Percentiles rank a stretch among this genome's conserved stretches.
phyloP scores from a whole-genome alignment of 2,797 vertebrate species.

The Melopsittacus undulatus region DNA sequence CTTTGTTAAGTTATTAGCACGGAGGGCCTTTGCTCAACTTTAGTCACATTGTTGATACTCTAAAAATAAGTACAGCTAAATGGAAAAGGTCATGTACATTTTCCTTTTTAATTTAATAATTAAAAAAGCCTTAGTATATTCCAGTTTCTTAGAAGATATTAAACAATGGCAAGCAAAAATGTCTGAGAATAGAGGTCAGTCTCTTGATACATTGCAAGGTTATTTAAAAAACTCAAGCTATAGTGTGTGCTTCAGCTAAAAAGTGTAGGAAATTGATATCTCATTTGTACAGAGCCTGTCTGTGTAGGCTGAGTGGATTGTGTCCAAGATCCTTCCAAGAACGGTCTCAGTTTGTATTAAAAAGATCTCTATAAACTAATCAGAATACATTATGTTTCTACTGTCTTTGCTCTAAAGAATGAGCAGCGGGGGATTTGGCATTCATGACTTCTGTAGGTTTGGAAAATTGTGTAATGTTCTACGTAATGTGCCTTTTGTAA shows the following conservation, averaged over 20 bases:
- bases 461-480: neutral
- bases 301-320: neutral
- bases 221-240: neutral
- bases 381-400: neutral
- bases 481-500: neutral
- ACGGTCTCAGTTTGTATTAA: neutral
- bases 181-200: neutral
- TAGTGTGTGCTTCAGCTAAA: neutral
- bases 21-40: neutral
- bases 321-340: neutral
- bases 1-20: neutral
- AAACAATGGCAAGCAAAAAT: neutral
- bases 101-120: neutral
- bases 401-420: neutral
- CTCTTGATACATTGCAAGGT: neutral
- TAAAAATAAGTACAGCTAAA: neutral
- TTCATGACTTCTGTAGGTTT: neutral
- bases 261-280: neutral
- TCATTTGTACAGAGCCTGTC: neutral
- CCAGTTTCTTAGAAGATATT: neutral
- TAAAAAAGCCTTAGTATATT: neutral
- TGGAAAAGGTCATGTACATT: neutral
- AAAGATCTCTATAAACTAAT: neutral
- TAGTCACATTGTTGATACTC: neutral
- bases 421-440: neutral